Base-by-base conservation (phyloP, 1,140 invertebrate species). In the Drosophila sp. region DNA sequence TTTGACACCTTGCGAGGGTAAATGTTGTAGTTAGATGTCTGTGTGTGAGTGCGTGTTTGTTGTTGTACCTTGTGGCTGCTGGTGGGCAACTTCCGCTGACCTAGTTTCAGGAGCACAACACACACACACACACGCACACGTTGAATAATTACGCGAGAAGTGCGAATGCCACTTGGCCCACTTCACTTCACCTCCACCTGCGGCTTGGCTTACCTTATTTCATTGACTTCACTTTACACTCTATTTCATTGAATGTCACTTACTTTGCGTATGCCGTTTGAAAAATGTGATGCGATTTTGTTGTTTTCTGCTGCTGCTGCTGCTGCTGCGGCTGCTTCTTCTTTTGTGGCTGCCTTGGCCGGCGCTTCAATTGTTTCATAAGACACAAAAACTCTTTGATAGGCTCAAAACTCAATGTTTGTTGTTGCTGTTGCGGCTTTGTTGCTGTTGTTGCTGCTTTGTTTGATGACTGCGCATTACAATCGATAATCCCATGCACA, bases 401-500 rank as follows among this genome's bases (percentile, higher is more conserved):
- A 69, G 41, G 27, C 27, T 27, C 5, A 34, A 50, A 50, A 62
- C 69, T 73, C 29, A 32, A 16, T 71, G 25, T 13, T 53, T 59
- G 43, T 56, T 53, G 66, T 13, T 43, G 66, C 21, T 13, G 57
- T 21, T 80, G 29, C 75, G 59, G n/a, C 66, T 34, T 11, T 72
- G 54, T n/a, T 54, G 29, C 27, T 32, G 58, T 13, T 71, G 74
- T 21, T 80, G 56, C 18, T 76, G 57, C 78, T 78, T 84, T 82
- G 77, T 82, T 89, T 82, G 82, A 87, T 87, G 83, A 87, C 81
- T 82, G 82, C 78, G 82, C 79, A 87, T 79, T 87, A 89, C 83
- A 87, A 87, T 87, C 82, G 82, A 87, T 87, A 87, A 89, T 87
- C 79, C 76, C 76, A 64, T 87, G 82, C 82, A 89, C 75, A 86